These are phyloP conservation scores for Temnothorax longispinosus DNA, from an alignment of 1,140 invertebrate species.

Conservation along the genomic window DNA sequence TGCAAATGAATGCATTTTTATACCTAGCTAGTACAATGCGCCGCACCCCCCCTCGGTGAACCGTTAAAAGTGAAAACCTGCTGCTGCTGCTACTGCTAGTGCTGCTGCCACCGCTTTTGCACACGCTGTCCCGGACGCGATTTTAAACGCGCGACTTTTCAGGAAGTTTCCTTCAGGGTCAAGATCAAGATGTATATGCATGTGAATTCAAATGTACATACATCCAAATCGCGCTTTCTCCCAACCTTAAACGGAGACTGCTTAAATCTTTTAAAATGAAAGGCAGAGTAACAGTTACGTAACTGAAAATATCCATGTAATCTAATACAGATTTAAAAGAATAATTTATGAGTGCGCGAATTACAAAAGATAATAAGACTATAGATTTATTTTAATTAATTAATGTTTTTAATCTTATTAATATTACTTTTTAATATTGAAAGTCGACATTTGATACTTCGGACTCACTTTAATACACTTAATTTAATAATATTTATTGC, in stretches of 20 bases:
- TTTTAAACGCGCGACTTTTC: slow-evolving; percentile 69
- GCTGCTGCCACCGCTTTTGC: slow-evolving; percentile 20
- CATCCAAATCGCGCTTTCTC: not conserved
- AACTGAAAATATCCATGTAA: not conserved
- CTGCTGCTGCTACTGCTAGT: slow-evolving; percentile 49
- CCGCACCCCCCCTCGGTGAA: slow-evolving; percentile 72
- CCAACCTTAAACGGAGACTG: not conserved
- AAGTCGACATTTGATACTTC: not conserved
- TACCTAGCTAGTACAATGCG: slow-evolving; percentile 77
- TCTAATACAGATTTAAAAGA: not conserved
- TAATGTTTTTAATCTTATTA: not conserved
- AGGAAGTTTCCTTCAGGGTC: slow-evolving; percentile 39
- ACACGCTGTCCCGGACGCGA: slow-evolving; percentile 1
- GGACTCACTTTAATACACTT: not conserved
- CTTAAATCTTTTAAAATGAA: not conserved
- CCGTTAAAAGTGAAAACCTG: slow-evolving; percentile 85
- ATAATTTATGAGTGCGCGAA: not conserved
- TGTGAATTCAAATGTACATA: not conserved
- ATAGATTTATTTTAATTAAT: not conserved
- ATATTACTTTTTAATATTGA: not conserved
- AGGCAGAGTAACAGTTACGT: not conserved
- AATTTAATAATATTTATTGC: not conserved
- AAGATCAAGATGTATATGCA: not conserved
- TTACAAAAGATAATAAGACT: not conserved
- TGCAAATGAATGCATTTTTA: slow-evolving; percentile 85